Evolutionary conservation across 1,140 invertebrate species (phyloP).

Genomic region (Luehdorfia chinensis): DNA sequence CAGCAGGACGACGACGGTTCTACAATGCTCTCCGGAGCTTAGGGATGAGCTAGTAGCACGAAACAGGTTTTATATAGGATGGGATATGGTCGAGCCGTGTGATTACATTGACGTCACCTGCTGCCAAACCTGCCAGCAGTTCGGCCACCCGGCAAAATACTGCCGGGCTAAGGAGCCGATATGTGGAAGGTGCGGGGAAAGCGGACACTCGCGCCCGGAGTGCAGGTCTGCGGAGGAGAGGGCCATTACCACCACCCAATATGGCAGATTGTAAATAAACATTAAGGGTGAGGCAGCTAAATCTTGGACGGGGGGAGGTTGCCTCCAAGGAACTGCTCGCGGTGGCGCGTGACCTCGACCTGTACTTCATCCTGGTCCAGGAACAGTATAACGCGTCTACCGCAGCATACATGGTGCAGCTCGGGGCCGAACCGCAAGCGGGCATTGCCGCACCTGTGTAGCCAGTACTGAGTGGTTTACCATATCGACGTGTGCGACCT

Average conservation of each 20-base stretch:
- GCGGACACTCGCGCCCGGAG: constrained; percentile 15
- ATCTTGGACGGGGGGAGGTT: constrained; percentile 7
- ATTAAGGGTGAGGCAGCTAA: constrained; percentile 20
- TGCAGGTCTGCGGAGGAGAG: constrained; percentile 12
- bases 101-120: constrained; percentile 23
- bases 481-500: neutral
- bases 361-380: constrained; percentile 24
- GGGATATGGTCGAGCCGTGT: constrained; percentile 11
- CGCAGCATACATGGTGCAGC: too few relatives aligned
- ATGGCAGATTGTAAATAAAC: too few relatives aligned
- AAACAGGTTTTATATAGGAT: constrained; percentile 4
- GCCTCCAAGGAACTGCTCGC: constrained; percentile 23
- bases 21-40: constrained; percentile 9
- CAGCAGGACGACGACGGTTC: neutral
- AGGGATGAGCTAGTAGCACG: too few relatives aligned
- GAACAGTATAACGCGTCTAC: too few relatives aligned
- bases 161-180: constrained; percentile 12
- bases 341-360: neutral
- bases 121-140: constrained; percentile 24
- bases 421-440: constrained; percentile 17
- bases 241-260: neutral
- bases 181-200: constrained; percentile 22
- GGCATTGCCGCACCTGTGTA: constrained; percentile 17
- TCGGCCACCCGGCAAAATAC: constrained; percentile 22
- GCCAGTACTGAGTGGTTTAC: neutral